Percentiles rank a stretch among this genome's conserved stretches.
Conservation (phyloP, 2,113 vertebrate species). For the Saguinus imperator region DNA sequence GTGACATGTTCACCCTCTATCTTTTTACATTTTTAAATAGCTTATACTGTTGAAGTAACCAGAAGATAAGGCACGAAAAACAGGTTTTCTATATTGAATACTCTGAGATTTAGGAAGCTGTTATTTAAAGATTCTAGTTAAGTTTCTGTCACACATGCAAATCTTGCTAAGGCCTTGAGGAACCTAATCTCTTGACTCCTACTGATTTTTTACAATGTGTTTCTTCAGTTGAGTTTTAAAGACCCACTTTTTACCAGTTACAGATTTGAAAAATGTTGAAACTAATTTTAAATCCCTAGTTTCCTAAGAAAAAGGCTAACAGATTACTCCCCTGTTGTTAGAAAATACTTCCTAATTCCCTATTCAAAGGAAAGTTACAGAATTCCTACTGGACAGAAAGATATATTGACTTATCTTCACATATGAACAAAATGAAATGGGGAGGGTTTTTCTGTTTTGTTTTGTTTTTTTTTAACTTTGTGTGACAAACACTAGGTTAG, state of each 20-base stretch:
- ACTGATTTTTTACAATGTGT: constrained; percentile 22
- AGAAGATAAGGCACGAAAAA: not conserved
- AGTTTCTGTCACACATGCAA: not conserved
- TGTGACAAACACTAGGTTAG: not conserved
- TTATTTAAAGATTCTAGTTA: constrained; percentile 32
- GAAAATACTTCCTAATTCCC: constrained; percentile 47
- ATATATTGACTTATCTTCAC: not conserved
- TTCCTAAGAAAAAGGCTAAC: constrained; percentile 5
- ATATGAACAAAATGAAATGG: constrained; percentile 25
- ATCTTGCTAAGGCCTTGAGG: not conserved
- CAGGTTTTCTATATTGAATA: not conserved
- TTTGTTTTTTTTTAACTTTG: constrained; percentile 17
- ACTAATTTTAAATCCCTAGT: constrained; percentile 29
- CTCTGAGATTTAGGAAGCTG: not conserved
- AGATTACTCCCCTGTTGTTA: not conserved
- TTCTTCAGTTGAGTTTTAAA: constrained; percentile 13
- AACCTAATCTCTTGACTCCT: not conserved
- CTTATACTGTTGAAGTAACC: not conserved
- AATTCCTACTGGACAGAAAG: constrained; percentile 1
- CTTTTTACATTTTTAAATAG: constrained; percentile 41
- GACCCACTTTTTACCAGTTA: not conserved
- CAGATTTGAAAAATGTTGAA: constrained; percentile 55
- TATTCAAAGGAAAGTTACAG: not conserved
- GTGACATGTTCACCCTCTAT: not conserved
- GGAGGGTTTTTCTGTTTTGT: not conserved